Conservation (phyloP, 2,113 vertebrate species). For the Psammodynastes pulverulentus region DNA sequence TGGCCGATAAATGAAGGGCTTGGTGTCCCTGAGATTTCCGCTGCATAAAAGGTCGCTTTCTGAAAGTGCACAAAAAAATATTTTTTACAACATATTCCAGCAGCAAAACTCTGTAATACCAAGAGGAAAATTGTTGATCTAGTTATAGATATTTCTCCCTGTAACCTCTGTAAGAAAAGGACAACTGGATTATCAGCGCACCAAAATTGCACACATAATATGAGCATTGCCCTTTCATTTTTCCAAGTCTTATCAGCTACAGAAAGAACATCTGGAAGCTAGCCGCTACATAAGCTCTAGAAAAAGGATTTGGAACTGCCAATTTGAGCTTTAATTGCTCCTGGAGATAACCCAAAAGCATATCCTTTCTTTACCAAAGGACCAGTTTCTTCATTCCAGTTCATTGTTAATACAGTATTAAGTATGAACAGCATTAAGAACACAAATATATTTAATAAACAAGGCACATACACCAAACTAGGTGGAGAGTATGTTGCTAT, state of each 20-base stretch:
- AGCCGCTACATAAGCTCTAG: background rate
- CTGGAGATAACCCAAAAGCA: background rate
- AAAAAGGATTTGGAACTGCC: background rate
- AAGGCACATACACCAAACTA: background rate
- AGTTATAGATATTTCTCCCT: background rate
- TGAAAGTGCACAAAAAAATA: slow-evolving; percentile 21
- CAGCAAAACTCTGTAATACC: slow-evolving; percentile 9
- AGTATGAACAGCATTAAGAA: background rate
- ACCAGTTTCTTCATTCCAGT: background rate
- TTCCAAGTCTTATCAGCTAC: slow-evolving; percentile 19
- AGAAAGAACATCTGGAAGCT: slow-evolving; percentile 3
- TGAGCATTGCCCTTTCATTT: slow-evolving; percentile 15
- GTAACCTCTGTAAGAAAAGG: slow-evolving; percentile 12
- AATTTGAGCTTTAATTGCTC: slow-evolving; percentile 27
- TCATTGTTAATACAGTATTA: background rate
- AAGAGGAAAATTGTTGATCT: background rate
- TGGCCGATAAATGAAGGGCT: slow-evolving; percentile 35
- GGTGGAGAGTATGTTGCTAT: background rate
- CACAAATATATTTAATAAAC: background rate
- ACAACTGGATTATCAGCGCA: background rate
- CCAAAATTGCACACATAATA: background rate
- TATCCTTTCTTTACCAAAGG: background rate
- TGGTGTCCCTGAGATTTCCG: slow-evolving; percentile 36
- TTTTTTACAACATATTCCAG: slow-evolving; percentile 35
- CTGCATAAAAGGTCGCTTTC: slow-evolving; percentile 48